phyloP scores from a whole-genome alignment of 2,797 vertebrate species.

The Mormyrus proboscirostris region DNA sequence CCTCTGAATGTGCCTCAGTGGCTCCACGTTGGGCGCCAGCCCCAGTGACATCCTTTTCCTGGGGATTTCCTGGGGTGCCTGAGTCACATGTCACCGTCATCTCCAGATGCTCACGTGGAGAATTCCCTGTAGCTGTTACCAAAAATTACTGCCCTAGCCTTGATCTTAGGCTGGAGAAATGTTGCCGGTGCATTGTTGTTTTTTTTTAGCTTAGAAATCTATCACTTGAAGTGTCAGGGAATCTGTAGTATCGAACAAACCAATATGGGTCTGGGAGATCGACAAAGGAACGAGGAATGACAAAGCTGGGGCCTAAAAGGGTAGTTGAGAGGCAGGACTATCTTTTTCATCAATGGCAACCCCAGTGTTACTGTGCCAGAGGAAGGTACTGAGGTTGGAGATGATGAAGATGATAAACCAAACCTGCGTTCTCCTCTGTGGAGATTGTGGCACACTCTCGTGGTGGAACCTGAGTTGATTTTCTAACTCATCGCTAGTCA shows the following conservation, averaged over 20 bases:
- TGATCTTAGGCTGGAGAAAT: neutral
- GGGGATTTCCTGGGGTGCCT: neutral
- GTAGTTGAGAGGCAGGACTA: neutral
- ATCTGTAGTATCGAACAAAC: neutral
- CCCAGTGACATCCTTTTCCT: neutral
- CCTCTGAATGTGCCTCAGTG: neutral
- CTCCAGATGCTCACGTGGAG: neutral
- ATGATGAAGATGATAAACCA: neutral
- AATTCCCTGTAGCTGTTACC: neutral
- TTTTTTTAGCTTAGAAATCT: neutral
- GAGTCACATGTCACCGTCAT: neutral
- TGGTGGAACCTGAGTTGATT: neutral
- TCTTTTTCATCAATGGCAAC: neutral
- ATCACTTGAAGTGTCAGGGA: neutral
- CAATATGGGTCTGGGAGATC: neutral
- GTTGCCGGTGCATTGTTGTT: neutral
- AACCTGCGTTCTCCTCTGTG: neutral
- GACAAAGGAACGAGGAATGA: neutral
- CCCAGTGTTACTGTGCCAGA: neutral
- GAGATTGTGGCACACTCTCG: neutral
- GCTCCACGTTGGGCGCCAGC: neutral
- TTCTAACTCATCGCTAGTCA: neutral
- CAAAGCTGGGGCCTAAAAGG: neutral
- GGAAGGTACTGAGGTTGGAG: neutral
- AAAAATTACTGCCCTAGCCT: neutral